These are phyloP conservation scores for Chlorodrepanis virens DNA, from an alignment of 2,113 vertebrate species.

Conservation along the genomic window DNA sequence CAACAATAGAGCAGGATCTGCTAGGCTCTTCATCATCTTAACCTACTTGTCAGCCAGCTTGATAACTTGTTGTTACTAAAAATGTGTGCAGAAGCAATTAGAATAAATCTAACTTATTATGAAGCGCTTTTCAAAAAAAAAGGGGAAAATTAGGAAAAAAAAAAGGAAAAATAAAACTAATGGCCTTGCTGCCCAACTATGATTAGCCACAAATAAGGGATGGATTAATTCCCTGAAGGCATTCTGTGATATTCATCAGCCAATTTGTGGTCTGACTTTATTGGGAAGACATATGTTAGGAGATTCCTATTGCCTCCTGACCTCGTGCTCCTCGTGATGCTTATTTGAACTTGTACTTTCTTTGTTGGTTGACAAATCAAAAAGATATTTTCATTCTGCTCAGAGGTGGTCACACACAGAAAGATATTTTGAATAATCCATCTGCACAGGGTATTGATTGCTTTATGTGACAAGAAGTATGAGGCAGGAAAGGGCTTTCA, in stretches of 20 bases:
- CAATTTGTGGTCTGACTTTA: neutral
- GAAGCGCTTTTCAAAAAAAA: neutral
- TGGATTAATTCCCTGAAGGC: neutral
- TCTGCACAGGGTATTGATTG: neutral
- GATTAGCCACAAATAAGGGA: neutral
- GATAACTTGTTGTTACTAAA: conserved; percentile 55
- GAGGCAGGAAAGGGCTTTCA: neutral
- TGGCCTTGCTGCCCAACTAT: neutral
- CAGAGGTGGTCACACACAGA: neutral
- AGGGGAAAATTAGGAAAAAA: neutral
- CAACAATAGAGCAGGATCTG: neutral
- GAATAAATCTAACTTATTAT: conserved; percentile 54
- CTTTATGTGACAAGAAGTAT: neutral
- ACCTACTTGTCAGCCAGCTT: conserved; percentile 49
- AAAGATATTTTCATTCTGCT: neutral
- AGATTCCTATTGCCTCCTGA: neutral
- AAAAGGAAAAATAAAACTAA: neutral
- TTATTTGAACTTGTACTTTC: neutral
- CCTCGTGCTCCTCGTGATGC: neutral
- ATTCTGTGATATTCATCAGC: neutral
- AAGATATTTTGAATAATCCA: neutral
- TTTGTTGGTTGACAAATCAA: neutral
- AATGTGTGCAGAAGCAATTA: conserved; percentile 47
- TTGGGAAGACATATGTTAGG: neutral
- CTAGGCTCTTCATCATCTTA: conserved; percentile 44